Base-by-base conservation (phyloP, 2,797 vertebrate species). In the Lepidocolaptes lacrymiger region DNA sequence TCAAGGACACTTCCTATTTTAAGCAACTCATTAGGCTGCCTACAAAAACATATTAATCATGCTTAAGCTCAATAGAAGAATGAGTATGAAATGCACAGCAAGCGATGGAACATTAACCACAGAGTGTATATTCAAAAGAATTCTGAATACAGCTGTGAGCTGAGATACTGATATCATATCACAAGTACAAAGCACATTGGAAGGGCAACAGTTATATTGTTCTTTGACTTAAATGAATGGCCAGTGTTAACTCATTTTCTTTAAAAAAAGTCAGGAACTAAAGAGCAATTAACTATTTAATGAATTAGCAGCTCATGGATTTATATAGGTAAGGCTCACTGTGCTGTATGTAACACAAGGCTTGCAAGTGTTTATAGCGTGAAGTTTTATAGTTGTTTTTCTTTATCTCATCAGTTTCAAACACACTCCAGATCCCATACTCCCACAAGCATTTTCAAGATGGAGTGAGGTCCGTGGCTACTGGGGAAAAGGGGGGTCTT, bases 321-420 rank as follows among this genome's bases (percentile, higher is more conserved):
- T 95, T 92, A 79, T 76, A 51, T 20, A 63, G 30, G 3, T 14
- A 61, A 67, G 49, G 67, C 63, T 68, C 36, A 58, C 86, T 52
- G 63, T 41, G 36, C 74, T 93, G 12, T 37, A 76, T 62, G 75
- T 71, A 93, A 93, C 37, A 37, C 49, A 91, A 96, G 77, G 58
- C 75, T 80, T 27, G 6, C 48, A 85, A 95, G 94, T 82, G 93
- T 97, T 97, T 97, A 97, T 93, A 91, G 96, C 41, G 19, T 52
- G 34, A 84, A 86, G 74, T 95, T 96, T 96, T 95, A 96, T 54
- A 91, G 95, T 85, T 97, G 96, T 96, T 96, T 97, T 97, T 96
- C 95, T 96, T 96, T 95, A 96, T 96, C 96, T 96, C 95, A 95
- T 96, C 94, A 59, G 83, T 95, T 94, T 93, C 91, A 5, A 96